Evolutionary conservation across 2,888 invertebrate genomes (phyloP), one percentile per base, ranked within the genome.

Genomic region (Fragum fragum): DNA sequence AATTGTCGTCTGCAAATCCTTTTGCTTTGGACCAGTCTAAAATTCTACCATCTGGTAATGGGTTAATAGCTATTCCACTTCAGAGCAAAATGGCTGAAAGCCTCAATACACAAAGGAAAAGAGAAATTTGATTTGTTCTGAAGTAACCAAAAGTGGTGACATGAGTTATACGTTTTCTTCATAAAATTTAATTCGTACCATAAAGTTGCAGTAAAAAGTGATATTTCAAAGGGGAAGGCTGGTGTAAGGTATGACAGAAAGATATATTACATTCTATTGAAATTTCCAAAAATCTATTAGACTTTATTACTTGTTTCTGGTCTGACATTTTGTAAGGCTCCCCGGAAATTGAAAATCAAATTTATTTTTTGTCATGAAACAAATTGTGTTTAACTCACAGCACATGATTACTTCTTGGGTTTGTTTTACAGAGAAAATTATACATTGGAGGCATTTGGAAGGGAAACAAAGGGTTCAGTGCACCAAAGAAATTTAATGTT

Each of bases 161-260:
- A 61, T 61, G 61, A 61, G n/a, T 61, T 61, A 61, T 61, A 61
- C 32, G 61, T 61, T 61, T 61, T 18, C 28, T 1, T 29, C 61
- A 61, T 61, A 61, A 61, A 61, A n/a, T 61, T 61, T 61, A 61
- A 61, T 61, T 61, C 28, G 32, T 32, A 42, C 66, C 66, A 66
- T 66, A 42, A 66, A 66, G 36, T 26, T 23, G 66, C 66, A 21
- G 42, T 66, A 66, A 66, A 66, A 66, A 5, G 47, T 42, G 47
- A 66, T 42, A 66, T 42, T 66, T 66, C 66, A 66, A 66, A 66
- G 66, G 23, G 16, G 26, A 66, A 66, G 23, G n/a, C 42, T 66
- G 66, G 42, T 32, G 47, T 42, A 39, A 14, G 66, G 42, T 66
- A 42, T 42, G 47, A 66, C 42, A 66, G 66, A 18, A 66, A 66